phyloP scores from a whole-genome alignment of 1,140 invertebrate species.

The Bicyclus anynana region DNA sequence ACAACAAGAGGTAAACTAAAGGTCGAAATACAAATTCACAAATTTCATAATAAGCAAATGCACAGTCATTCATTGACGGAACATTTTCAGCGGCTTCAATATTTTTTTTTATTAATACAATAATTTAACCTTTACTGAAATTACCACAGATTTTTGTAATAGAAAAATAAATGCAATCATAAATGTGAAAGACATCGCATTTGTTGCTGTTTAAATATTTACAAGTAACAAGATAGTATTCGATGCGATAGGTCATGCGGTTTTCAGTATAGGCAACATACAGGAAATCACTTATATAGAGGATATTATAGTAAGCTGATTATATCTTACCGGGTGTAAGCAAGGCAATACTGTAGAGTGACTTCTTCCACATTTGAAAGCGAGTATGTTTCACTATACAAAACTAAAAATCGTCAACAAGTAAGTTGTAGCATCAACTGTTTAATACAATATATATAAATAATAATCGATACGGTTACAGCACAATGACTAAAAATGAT shows the following conservation, averaged over 20 bases:
- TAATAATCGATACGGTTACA: constrained; percentile 58
- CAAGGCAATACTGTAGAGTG: constrained; percentile 76
- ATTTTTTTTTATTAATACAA: constrained; percentile 39
- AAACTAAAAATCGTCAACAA: constrained; percentile 71
- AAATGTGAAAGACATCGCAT: constrained; percentile 7
- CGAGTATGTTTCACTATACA: constrained; percentile 75
- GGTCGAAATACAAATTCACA: too few species aligned
- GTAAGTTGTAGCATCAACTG: constrained; percentile 73
- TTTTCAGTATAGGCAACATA: constrained; percentile 63
- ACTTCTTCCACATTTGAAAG: constrained; percentile 77
- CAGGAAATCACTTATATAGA: constrained; percentile 71
- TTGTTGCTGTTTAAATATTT: constrained; percentile 8
- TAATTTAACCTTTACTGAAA: constrained; percentile 56
- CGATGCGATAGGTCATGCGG: constrained; percentile 21
- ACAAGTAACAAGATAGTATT: constrained; percentile 16
- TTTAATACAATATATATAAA: constrained; percentile 63
- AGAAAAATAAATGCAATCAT: not conserved
- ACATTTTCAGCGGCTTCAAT: constrained; percentile 52
- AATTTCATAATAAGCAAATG: too few species aligned
- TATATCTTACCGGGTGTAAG: constrained; percentile 76
- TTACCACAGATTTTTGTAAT: constrained; percentile 26
- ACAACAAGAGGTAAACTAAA: too few species aligned
- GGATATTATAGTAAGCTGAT: constrained; percentile 75
- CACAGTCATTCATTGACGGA: constrained; percentile 52
- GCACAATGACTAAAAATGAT: constrained; percentile 71